Evolutionary conservation across 2,888 invertebrate species (phyloP), one percentile per base, ranked within the genome.

Genomic region (Himalopsyche tibetana): DNA sequence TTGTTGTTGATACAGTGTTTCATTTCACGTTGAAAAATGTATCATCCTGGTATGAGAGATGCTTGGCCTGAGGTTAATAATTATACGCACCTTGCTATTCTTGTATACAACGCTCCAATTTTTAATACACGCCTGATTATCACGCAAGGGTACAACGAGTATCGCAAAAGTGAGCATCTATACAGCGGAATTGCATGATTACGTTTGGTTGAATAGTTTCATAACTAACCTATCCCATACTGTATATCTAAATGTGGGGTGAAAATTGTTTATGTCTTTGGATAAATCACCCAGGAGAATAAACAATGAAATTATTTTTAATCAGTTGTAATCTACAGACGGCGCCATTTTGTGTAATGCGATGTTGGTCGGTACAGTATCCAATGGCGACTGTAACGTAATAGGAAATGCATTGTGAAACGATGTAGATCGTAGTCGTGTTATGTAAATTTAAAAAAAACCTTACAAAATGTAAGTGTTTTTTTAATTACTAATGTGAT

Each of bases 281-380:
- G 5, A 63, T 19, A 63, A 63, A 63, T 63, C 63, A 19, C 63
- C 63, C 28, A 6, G 63, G 63, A 63, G 63, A 63, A 19, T 63
- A 63, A 63, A 63, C 63, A 51, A 51, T 51, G 15, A 63, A 63
- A 63, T 63, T 19, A 63, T 63, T 63, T 63, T 28, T 63, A 63
- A 63, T 63, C 28, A 6, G 63, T 11, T 28, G 9, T 63, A 51
- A 63, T 63, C 63, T 19, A 63, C 63, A 63, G 63, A 63, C 63
- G 63, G 63, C 63, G 63, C 63, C 63, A 63, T 63, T 63, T 63
- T 63, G 63, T 63, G 28, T 63, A 9, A 28, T 9, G 63, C 28
- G 19, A 63, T 28, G 11, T n/a, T 19, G 0, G 19, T 19, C 9
- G 56, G 56, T 1, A 56, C 56, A 56, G 56, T 56, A 56, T 17